These are phyloP conservation scores for Acanthis flammea DNA, from an alignment of 2,797 vertebrate species.

Conservation along the genomic window DNA sequence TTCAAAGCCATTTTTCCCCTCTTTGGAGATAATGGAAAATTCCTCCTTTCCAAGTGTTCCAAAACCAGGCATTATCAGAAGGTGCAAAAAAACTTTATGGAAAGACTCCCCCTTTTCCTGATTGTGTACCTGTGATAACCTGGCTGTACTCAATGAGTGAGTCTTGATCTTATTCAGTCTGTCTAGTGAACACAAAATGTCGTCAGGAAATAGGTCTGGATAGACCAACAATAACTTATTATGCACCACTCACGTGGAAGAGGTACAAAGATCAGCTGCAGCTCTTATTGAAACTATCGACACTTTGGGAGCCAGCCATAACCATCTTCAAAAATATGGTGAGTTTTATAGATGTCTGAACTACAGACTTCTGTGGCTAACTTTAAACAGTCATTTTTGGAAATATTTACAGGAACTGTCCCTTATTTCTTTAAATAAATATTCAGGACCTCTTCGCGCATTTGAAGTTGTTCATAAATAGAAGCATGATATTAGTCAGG, in stretches of 20 bases:
- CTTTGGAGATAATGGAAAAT: background rate
- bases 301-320: background rate
- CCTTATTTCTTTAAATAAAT: slow-evolving; percentile 6
- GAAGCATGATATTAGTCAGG: background rate
- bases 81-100: background rate
- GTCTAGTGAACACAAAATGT: background rate
- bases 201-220: background rate
- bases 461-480: background rate
- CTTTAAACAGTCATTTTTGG: background rate
- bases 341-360: background rate
- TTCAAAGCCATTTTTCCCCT: background rate
- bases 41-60: background rate
- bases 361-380: background rate
- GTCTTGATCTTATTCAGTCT: background rate
- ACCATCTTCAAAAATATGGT: background rate
- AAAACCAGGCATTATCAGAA: background rate
- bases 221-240: background rate
- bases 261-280: background rate
- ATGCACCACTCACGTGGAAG: background rate
- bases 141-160: background rate
- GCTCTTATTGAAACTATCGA: background rate
- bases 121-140: background rate
- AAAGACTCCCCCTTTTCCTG: rapidly evolving
- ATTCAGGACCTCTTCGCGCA: background rate
- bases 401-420: background rate